A percentile compares a stretch with the other conserved stretches of the same genome.
phyloP scores from a whole-genome alignment of 1,140 invertebrate genomes.

The Chelonus insularis region DNA sequence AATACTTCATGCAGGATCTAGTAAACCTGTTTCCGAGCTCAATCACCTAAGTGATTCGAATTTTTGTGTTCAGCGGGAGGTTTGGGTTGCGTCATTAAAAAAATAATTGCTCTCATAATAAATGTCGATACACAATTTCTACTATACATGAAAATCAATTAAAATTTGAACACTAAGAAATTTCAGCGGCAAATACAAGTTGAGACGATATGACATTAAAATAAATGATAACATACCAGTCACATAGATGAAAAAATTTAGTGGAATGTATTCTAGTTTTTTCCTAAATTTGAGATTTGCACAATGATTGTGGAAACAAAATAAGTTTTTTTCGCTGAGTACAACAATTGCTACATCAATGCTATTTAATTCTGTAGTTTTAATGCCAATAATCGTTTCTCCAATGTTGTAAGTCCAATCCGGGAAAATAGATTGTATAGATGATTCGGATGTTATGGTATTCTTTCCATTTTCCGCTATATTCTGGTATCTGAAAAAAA shows the following conservation, averaged over 20 bases:
- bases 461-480: constrained; percentile 62
- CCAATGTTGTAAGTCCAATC: constrained; percentile 81
- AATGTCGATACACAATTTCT: no score
- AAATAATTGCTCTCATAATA: no score
- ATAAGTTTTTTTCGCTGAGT: constrained; percentile 74
- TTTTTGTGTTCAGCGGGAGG: no score
- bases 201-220: no score
- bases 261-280: constrained; percentile 77
- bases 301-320: constrained; percentile 76
- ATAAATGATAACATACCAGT: constrained; percentile 72
- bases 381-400: constrained; percentile 71
- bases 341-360: constrained; percentile 67
- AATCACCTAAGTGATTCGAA: no score
- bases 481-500: constrained; percentile 65
- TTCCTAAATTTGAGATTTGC: constrained; percentile 73
- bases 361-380: constrained; percentile 61
- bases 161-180: no score
- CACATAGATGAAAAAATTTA: constrained; percentile 73
- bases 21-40: no score
- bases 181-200: no score
- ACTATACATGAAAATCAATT: no score
- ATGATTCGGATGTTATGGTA: constrained; percentile 52
- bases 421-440: constrained; percentile 61
- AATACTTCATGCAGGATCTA: no score
- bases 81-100: no score